Conservation (phyloP, 2,888 invertebrate genomes). For the Scaptomyza parva region DNA sequence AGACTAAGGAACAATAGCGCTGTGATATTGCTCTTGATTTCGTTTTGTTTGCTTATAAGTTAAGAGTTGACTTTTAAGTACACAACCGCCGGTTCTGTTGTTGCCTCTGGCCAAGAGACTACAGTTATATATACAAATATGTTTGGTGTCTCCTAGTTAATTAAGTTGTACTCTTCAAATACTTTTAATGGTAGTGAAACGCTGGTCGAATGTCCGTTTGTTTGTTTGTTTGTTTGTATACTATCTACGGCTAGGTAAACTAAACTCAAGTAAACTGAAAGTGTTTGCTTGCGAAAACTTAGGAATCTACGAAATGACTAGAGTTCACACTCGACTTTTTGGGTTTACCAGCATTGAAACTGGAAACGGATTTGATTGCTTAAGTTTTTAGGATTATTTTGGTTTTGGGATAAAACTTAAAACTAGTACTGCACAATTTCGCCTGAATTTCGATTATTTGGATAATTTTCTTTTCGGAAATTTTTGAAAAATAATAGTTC, state of each 20-base stretch:
- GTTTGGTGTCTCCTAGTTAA: slow-evolving; percentile 32
- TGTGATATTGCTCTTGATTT: slow-evolving; percentile 83
- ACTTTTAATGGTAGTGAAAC: slow-evolving; percentile 80
- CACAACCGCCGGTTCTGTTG: slow-evolving; percentile 80
- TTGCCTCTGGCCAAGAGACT: slow-evolving; percentile 62
- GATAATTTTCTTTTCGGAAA: slow-evolving; percentile 46
- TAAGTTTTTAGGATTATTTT: slow-evolving; percentile 49
- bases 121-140: slow-evolving; percentile 20
- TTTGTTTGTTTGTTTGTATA: slow-evolving; percentile 9
- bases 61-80: slow-evolving; percentile 76
- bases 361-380: slow-evolving; percentile 52
- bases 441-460: slow-evolving; percentile 76
- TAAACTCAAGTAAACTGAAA: slow-evolving; percentile 41
- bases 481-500: slow-evolving; percentile 26
- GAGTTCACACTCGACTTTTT: slow-evolving; percentile 83
- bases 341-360: slow-evolving; percentile 52
- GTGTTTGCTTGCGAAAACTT: slow-evolving; percentile 48
- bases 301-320: slow-evolving; percentile 77
- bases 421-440: slow-evolving; percentile 83
- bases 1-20: slow-evolving; percentile 82
- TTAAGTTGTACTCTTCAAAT: slow-evolving; percentile 76
- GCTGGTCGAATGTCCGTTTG: slow-evolving; percentile 76
- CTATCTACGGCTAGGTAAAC: slow-evolving; percentile 34
- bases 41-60: slow-evolving; percentile 33
- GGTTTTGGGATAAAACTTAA: slow-evolving; percentile 51